Evolutionary conservation across 1,140 invertebrate genomes (phyloP), one percentile per base, ranked within the genome.

Genomic region (Hesperophylax magnus): DNA sequence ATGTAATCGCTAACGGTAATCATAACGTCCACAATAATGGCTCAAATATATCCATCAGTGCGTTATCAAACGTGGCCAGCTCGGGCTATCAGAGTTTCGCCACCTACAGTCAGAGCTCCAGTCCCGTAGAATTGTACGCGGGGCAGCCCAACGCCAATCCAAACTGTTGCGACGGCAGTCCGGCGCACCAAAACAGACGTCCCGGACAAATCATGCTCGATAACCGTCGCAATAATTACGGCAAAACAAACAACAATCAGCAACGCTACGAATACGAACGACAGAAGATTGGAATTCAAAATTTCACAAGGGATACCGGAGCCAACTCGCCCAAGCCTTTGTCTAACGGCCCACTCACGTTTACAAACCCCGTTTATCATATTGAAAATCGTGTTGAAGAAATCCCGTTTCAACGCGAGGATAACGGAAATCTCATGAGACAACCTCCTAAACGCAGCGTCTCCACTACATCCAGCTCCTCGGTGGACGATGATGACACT

Each of bases 71-170:
- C 80, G 94, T 96, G 75, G 95, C 95, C 2, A 96, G 95, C 24
- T 97, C 96, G 1, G 96, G 96, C 2, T 98, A 97, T 86, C 96
- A 98, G 88, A 97, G 96, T 84, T 96, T 97, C 85, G 95, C 95
- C 5, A 96, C 95, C 7, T 97, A 96, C 86, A 97, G 96, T 85
- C 96, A 97, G 87, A 97, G 95, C 79, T 96, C 94, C 84, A 97
- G 95, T 86, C 96, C 96, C n/a, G 94, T 97, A 3, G 96, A 97
- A 86, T 91, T 94, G 11, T 91, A 90, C 86, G 14, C 86, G 85
- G 18, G 87, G 87, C 82, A 87, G 86, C 80, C 89, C 88, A 47
- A 47, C 11, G 47, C 18, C 34, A 78, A 72, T 61, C 15, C 54
- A 9, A 79, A 78, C 34, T 81, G 77, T 65, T 74, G 76, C 20